Percentiles rank a stretch among this genome's conserved stretches.
phyloP scores from a whole-genome alignment of 1,140 invertebrate species.

The Fopius arisanus region DNA sequence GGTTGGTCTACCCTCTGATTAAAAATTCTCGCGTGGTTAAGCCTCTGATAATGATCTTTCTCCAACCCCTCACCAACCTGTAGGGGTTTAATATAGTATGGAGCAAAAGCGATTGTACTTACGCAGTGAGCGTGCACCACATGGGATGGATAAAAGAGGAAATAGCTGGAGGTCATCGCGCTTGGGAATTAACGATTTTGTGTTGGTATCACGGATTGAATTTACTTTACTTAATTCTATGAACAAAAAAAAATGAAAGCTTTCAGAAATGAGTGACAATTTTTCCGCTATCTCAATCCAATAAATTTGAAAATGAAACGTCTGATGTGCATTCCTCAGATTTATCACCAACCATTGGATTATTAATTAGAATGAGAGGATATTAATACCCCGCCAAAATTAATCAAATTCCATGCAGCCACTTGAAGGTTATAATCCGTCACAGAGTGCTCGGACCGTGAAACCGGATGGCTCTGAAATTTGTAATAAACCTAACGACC shows the following conservation, averaged over 20 bases:
- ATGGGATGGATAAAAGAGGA: conserved; percentile 44
- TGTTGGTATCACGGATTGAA: not conserved
- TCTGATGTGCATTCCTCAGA: conserved; percentile 12
- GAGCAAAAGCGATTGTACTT: conserved; percentile 62
- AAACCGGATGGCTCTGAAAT: conserved; percentile 52
- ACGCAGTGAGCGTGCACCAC: conserved; percentile 54
- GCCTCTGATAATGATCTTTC: conserved; percentile 66
- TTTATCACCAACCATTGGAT: conserved; percentile 3
- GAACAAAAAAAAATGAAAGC: not conserved
- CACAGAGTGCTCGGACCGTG: conserved; percentile 39
- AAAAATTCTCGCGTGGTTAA: conserved; percentile 68
- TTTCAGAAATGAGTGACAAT: not conserved
- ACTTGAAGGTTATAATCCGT: conserved; percentile 43
- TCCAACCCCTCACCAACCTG: conserved; percentile 51
- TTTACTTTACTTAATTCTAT: not conserved
- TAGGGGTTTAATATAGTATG: conserved; percentile 57
- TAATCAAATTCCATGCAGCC: conserved; percentile 48
- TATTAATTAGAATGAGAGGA: conserved; percentile 27
- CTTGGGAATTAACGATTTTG: conserved; percentile 51
- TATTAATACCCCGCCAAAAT: conserved; percentile 48
- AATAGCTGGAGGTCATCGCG: conserved; percentile 54
- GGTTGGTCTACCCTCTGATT: conserved; percentile 66
- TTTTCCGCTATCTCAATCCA: not conserved
- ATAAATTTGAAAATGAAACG: not conserved
- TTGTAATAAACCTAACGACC: conserved; percentile 63